Percentiles rank a stretch among this genome's conserved stretches.
phyloP scores from a whole-genome alignment of 2,113 vertebrate genomes.

The Semicossyphus pulcher region DNA sequence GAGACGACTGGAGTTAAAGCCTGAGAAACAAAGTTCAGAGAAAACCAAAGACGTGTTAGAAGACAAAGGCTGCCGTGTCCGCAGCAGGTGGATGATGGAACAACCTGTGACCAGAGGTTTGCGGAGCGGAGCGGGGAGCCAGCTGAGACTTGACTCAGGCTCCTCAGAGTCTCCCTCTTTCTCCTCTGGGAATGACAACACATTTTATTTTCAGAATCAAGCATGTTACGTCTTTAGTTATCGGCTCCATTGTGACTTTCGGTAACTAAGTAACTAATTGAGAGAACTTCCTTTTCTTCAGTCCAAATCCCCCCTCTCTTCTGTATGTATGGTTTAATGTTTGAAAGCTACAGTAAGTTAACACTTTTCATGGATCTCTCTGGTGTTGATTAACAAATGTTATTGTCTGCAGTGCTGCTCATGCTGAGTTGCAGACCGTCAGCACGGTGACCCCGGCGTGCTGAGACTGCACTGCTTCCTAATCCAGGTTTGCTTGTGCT shows the following conservation, averaged over 20 bases:
- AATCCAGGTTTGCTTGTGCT: slow-evolving; percentile 30
- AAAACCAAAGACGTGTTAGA: background rate
- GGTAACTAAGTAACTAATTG: too few species aligned
- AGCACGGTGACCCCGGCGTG: background rate
- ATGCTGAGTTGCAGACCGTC: too few species aligned
- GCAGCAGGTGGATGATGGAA: background rate
- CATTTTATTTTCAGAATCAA: too few species aligned
- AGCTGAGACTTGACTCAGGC: slow-evolving; percentile 67
- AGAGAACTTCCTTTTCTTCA: too few species aligned
- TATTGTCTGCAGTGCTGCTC: too few species aligned
- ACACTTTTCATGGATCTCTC: too few species aligned
- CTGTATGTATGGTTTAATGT: too few species aligned
- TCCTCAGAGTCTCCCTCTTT: slow-evolving; percentile 57
- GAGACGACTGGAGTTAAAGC: background rate
- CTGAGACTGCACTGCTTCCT: slow-evolving; percentile 31
- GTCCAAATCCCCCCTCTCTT: too few species aligned
- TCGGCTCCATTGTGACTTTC: too few species aligned
- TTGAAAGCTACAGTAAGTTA: too few species aligned
- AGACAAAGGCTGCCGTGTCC: background rate
- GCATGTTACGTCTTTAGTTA: too few species aligned
- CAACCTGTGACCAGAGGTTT: slow-evolving; percentile 70
- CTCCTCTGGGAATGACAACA: slow-evolving; percentile 64
- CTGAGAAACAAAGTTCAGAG: slow-evolving; percentile 18
- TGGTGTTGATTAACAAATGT: too few species aligned
- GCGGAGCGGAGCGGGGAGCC: slow-evolving; percentile 67